Evolutionary conservation across 2,113 vertebrate genomes (phyloP).

Genomic region (Clarias batrachus): DNA sequence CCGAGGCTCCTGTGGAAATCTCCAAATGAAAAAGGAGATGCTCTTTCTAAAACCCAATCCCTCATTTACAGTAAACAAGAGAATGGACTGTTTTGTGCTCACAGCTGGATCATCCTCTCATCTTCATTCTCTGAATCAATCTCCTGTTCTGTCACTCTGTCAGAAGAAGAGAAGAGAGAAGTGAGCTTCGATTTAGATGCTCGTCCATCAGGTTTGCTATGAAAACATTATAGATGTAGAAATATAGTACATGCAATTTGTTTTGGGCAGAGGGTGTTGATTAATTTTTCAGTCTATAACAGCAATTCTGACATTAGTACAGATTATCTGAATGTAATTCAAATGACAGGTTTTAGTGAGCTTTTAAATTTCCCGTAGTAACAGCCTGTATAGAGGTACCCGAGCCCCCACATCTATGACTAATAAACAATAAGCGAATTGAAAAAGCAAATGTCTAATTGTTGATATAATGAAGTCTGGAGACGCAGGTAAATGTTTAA

Average conservation of each 20-base stretch:
- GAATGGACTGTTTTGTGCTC: conserved; percentile 51
- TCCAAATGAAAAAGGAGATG: background rate
- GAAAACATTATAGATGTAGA: background rate
- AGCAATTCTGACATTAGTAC: background rate
- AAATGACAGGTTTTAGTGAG: background rate
- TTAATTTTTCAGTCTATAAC: background rate
- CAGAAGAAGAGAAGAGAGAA: conserved; percentile 25
- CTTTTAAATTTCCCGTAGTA: background rate
- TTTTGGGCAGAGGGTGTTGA: background rate
- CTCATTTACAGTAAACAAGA: background rate
- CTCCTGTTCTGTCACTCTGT: conserved; percentile 59
- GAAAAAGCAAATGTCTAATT: background rate
- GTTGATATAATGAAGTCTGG: background rate
- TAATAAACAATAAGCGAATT: background rate
- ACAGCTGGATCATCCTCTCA: conserved; percentile 57
- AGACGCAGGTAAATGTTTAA: background rate
- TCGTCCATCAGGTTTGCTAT: background rate
- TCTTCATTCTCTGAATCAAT: conserved; percentile 30
- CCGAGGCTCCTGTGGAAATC: conserved; percentile 59
- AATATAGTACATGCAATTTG: background rate
- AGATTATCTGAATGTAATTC: background rate
- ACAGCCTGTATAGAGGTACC: background rate
- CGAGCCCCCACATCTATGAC: background rate
- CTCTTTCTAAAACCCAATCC: background rate
- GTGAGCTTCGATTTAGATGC: conserved; percentile 25